These are phyloP conservation scores for Lacerta bilineata DNA, from an alignment of 2,797 vertebrate genomes.

Conservation along the genomic window DNA sequence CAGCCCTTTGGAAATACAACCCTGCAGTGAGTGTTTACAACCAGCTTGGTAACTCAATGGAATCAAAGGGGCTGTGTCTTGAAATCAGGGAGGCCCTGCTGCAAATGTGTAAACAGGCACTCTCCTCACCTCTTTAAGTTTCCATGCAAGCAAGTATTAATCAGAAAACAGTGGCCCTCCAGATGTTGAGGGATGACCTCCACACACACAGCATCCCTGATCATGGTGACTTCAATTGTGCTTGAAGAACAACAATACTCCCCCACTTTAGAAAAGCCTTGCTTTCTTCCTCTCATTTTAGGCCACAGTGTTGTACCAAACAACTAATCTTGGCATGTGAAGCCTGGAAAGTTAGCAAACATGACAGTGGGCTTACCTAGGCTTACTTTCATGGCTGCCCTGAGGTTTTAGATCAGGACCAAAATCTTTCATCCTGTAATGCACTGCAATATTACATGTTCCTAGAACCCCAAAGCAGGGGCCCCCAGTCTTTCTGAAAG, in stretches of 20 bases:
- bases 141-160: background rate
- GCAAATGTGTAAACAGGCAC: background rate
- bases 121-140: background rate
- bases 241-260: no score
- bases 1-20: conserved; percentile 16
- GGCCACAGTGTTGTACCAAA: no score
- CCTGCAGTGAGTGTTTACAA: background rate
- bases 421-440: background rate
- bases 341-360: background rate
- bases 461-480: background rate
- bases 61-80: background rate
- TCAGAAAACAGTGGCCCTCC: background rate
- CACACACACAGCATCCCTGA: background rate
- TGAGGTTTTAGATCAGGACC: background rate
- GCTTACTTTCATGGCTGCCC: background rate
- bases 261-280: no score
- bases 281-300: no score
- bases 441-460: background rate
- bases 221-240: no score
- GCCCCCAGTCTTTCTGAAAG: no score
- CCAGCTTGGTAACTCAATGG: background rate
- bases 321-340: no score
- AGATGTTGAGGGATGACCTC: background rate
- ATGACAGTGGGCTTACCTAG: background rate
- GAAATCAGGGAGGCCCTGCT: background rate